Base-by-base conservation (phyloP, 2,113 vertebrate species). In the Eulacestoma nigropectus region DNA sequence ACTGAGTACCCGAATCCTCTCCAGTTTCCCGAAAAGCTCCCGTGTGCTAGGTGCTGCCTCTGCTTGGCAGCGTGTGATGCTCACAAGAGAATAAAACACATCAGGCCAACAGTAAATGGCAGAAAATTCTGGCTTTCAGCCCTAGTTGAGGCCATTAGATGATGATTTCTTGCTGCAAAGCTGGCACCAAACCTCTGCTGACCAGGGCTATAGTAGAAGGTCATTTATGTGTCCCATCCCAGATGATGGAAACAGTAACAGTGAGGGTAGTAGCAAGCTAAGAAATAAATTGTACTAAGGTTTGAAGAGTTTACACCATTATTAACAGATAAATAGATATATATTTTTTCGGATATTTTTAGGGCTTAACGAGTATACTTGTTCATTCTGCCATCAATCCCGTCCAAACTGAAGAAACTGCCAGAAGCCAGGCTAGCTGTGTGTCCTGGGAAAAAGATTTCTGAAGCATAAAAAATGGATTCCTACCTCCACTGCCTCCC, bases 91-190 rank as follows among this genome's bases (percentile, higher is more conserved):
- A 79, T 32, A 60, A 73, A 67, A 16, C 26, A 16, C 3, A 10
- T 39, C 35, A 39, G 46, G 30, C 41, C 55, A 88, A 33, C 32
- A 56, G 35, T 56, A 90, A 93, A 78, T 25, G 56, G 52, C 76
- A 90, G 50, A 11, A 72, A 75, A 75, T 65, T 72, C 76, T 94
- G 90, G 44, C 72, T 95, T 88, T 80, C n/a, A 69, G 60, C 14
- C 67, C 25, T 56, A 8, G 7, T 0, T 72, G 27, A 92, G 62
- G 37, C 76, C 65, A 76, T 92, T 84, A 87, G 85, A 72, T 77
- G 46, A 90, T 87, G 64, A 94, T 92, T 87, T 94, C 65, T 79
- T 94, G 29, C 80, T 65, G 64, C 65, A 79, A 65, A 94, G 23
- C 18, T 94, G 90, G 92, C 90, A 93, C 15, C 0, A 2, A 75